phyloP scores from a whole-genome alignment of 2,888 invertebrate species.

The Agonopterix arenella region DNA sequence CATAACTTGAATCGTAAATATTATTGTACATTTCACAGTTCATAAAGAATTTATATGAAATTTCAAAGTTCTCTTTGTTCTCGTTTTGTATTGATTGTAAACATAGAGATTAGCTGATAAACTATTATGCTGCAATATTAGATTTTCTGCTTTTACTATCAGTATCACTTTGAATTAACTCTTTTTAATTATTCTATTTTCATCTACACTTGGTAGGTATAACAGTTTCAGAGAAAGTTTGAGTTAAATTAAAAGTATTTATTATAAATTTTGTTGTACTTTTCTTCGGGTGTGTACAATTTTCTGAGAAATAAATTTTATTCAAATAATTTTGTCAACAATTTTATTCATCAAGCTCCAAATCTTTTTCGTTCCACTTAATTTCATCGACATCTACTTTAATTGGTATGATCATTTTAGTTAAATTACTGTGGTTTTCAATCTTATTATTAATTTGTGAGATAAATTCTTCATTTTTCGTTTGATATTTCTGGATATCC shows the following conservation, averaged over 20 bases:
- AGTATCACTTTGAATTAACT: conserved; percentile 38
- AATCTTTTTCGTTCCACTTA: conserved; percentile 41
- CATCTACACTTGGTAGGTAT: conserved; percentile 48
- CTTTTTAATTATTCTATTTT: conserved; percentile 56
- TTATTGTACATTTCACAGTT: background rate
- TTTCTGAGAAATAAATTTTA: conserved; percentile 75
- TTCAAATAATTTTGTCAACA: conserved; percentile 50
- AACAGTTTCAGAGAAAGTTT: conserved; percentile 44
- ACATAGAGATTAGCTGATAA: conserved; percentile 18
- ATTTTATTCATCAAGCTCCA: conserved; percentile 41
- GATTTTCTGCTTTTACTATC: conserved; percentile 37
- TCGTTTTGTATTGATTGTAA: conserved; percentile 15
- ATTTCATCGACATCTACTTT: conserved; percentile 29
- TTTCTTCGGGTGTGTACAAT: conserved; percentile 73
- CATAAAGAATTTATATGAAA: conserved; percentile 5
- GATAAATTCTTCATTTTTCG: conserved; percentile 56
- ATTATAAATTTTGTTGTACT: conserved; percentile 64
- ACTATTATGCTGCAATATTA: conserved; percentile 32
- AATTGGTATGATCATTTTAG: conserved; percentile 25
- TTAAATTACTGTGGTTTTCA: conserved; percentile 40
- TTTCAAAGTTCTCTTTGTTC: conserved; percentile 25
- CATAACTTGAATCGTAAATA: conserved; percentile 12
- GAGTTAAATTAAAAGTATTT: conserved; percentile 50
- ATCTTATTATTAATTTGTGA: conserved; percentile 46
- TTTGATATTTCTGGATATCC: conserved; percentile 63